Conservation (phyloP, 2,888 invertebrate genomes). For the Epinotia demarniana region DNA sequence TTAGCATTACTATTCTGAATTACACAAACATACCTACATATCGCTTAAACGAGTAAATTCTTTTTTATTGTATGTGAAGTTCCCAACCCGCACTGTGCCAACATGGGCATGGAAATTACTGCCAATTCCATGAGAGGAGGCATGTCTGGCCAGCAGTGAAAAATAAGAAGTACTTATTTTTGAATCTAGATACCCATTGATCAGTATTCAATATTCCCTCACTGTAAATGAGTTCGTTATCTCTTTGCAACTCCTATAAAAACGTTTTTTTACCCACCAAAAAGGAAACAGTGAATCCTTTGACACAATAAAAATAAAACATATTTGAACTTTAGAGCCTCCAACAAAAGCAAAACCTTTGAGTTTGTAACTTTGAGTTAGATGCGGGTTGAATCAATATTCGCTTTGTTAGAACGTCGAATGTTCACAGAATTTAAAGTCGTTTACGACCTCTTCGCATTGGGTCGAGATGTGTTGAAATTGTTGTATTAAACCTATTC, state of each 20-base stretch:
- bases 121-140: too few species aligned
- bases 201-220: too few species aligned
- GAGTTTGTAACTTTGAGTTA: slow-evolving; percentile 34
- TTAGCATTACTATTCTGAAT: too few species aligned
- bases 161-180: too few species aligned
- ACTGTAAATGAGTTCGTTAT: neutral
- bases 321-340: slow-evolving; percentile 26
- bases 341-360: slow-evolving; percentile 23
- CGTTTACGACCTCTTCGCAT: neutral
- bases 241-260: neutral
- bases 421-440: neutral
- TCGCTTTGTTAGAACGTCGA: neutral
- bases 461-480: neutral
- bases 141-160: too few species aligned
- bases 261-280: neutral
- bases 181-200: too few species aligned
- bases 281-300: slow-evolving; percentile 13
- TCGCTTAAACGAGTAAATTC: too few species aligned
- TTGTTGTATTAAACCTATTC: neutral
- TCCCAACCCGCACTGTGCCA: too few species aligned
- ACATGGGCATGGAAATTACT: too few species aligned
- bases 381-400: slow-evolving; percentile 36
- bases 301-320: slow-evolving; percentile 33
- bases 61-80: too few species aligned
- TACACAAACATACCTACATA: too few species aligned